Percentiles rank a stretch among this genome's conserved stretches.
Conservation (phyloP, 2,797 vertebrate genomes). For the Tragopan temminckii region DNA sequence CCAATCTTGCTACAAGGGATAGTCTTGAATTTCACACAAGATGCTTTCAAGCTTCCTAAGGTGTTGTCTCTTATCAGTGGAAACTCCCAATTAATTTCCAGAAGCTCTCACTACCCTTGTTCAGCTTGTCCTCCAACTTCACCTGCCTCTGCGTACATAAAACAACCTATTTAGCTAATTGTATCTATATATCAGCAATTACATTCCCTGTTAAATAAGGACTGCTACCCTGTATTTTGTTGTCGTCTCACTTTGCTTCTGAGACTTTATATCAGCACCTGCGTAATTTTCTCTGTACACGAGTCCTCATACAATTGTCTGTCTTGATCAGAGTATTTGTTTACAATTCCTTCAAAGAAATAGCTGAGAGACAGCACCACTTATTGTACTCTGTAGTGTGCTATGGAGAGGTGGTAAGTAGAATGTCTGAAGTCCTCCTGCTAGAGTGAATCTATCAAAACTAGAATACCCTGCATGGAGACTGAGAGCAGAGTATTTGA, state of each 20-base stretch:
- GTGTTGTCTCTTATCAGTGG: background rate
- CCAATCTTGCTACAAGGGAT: background rate
- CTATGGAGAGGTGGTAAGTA: background rate
- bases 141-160: background rate
- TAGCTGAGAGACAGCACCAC: background rate
- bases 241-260: background rate
- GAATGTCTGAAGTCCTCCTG: background rate
- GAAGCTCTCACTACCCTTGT: background rate
- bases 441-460: background rate
- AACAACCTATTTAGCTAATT: background rate
- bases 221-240: background rate
- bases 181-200: background rate
- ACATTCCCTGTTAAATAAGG: background rate
- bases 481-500: background rate
- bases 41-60: background rate
- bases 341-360: background rate
- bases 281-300: background rate
- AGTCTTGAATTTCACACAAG: background rate
- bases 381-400: fast-evolving
- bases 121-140: background rate
- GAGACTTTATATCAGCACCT: background rate
- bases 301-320: fast-evolving
- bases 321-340: background rate
- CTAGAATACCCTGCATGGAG: background rate
- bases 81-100: background rate